phyloP scores from a whole-genome alignment of 2,113 vertebrate species.

The Cathartes aura region DNA sequence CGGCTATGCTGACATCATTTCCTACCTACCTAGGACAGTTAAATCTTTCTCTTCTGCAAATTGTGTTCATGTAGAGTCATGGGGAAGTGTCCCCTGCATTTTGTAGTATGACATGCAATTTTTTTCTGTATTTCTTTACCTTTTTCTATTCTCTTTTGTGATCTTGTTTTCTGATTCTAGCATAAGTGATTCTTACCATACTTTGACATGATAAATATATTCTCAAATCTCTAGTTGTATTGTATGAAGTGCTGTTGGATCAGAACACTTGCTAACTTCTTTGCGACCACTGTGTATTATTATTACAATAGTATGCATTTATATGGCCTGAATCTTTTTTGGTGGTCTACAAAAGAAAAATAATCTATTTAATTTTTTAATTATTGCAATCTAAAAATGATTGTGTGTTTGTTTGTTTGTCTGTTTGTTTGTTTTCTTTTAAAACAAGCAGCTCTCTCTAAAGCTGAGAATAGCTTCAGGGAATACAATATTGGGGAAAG shows the following conservation, averaged over 20 bases:
- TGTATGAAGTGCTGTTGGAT: not conserved
- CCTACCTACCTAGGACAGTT: not conserved
- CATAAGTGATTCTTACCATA: not conserved
- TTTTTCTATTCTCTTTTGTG: not conserved
- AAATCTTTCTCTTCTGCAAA: not conserved
- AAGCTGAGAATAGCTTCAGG: not conserved
- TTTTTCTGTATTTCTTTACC: not conserved
- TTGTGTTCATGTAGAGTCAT: not conserved
- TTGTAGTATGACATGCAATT: not conserved
- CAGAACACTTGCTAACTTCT: not conserved
- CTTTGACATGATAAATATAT: not conserved
- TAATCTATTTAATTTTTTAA: not conserved
- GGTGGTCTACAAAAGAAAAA: not conserved
- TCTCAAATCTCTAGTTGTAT: not conserved
- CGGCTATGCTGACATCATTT: not conserved
- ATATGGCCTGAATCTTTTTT: not conserved
- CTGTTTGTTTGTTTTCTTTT: not conserved
- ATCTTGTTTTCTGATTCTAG: not conserved
- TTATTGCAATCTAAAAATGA: not conserved
- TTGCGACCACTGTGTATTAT: not conserved
- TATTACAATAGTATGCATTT: not conserved
- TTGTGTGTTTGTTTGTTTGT: not conserved
- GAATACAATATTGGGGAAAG: not conserved
- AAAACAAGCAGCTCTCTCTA: not conserved
- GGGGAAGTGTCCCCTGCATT: not conserved